Conservation (phyloP, 2,797 vertebrate species). For the Furcifer pardalis region DNA sequence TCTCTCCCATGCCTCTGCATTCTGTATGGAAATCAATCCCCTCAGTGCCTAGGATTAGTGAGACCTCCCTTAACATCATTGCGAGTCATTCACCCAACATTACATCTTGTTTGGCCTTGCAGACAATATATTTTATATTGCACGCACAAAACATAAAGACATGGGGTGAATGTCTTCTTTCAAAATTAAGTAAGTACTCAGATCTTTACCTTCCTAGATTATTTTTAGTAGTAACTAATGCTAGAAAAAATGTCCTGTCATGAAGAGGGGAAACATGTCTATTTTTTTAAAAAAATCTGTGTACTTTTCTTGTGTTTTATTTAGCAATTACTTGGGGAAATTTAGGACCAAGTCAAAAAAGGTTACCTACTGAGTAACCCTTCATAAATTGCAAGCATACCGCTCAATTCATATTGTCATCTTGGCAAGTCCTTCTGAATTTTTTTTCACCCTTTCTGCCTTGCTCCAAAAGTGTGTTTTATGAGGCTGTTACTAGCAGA, state of each 20-base stretch:
- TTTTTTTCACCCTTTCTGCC: conserved; percentile 72
- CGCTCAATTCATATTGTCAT: conserved; percentile 82
- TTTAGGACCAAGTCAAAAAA: conserved; percentile 74
- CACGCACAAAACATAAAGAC: not conserved
- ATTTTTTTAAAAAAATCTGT: conserved; percentile 32
- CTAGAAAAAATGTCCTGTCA: conserved; percentile 65
- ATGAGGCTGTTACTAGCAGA: conserved; percentile 83
- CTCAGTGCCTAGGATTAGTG: not conserved
- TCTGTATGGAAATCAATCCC: not conserved
- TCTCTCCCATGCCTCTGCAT: not conserved
- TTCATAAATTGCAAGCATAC: conserved; percentile 81
- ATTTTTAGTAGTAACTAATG: conserved; percentile 70
- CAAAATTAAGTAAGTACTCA: conserved; percentile 65
- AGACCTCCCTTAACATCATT: not conserved
- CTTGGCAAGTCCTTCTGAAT: conserved; percentile 74
- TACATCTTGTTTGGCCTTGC: not conserved
- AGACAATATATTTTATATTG: conserved; percentile 35
- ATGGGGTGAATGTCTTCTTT: conserved; percentile 53
- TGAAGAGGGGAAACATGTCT: conserved; percentile 51
- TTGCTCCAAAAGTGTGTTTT: conserved; percentile 82
- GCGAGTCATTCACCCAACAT: not conserved
- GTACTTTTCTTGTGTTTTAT: conserved; percentile 68
- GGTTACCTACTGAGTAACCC: conserved; percentile 76
- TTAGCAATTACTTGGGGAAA: conserved; percentile 76
- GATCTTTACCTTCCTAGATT: conserved; percentile 67